phyloP scores from a whole-genome alignment of 1,140 invertebrate genomes.

The Periplaneta americana region DNA sequence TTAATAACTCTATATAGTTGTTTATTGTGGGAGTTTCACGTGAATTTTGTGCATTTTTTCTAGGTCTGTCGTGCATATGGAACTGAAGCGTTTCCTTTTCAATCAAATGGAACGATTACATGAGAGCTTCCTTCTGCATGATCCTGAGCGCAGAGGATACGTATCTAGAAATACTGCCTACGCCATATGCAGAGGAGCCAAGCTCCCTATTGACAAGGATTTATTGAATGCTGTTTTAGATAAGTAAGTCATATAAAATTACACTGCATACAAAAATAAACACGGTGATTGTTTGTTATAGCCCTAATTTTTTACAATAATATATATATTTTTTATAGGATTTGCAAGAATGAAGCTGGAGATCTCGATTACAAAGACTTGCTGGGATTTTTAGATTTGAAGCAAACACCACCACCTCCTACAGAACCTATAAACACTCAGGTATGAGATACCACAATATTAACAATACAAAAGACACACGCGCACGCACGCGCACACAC shows the following conservation, averaged over 20 bases:
- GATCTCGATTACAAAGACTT: constrained; percentile 53
- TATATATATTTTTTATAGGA: constrained; percentile 28
- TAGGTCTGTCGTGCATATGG: constrained; percentile 56
- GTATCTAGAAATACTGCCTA: constrained; percentile 49
- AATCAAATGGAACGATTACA: constrained; percentile 55
- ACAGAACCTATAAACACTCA: constrained; percentile 44
- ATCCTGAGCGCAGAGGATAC: constrained; percentile 48
- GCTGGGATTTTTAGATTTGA: constrained; percentile 51
- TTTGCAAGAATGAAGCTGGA: constrained; percentile 52
- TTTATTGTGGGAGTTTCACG: not conserved
- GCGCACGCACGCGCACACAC: no score
- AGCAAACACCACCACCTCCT: constrained; percentile 45
- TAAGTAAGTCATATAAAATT: constrained; percentile 48
- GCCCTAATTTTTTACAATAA: not conserved
- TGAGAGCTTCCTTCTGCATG: constrained; percentile 57
- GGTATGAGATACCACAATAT: no score
- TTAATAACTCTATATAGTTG: no score
- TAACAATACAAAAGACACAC: no score
- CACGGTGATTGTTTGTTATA: constrained; percentile 9
- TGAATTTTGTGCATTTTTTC: not conserved
- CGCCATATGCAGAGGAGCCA: constrained; percentile 53
- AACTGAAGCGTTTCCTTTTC: constrained; percentile 61
- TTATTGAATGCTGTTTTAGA: constrained; percentile 61
- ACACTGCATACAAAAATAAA: constrained; percentile 14
- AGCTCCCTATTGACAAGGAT: constrained; percentile 57